Conservation (phyloP, 2,113 vertebrate species). For the Pollimyrus isidori region DNA sequence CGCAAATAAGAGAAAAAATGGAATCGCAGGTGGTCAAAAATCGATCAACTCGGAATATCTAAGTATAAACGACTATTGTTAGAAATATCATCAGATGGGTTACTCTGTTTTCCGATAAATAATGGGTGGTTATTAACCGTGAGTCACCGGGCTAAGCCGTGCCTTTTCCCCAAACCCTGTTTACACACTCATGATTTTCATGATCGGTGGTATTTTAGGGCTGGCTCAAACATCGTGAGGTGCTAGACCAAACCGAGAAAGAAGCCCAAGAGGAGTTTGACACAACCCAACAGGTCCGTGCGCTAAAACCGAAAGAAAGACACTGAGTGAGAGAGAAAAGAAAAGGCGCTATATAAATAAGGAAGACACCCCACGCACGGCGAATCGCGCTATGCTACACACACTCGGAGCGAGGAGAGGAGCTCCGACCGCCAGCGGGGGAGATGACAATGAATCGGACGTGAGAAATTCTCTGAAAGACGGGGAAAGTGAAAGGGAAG, state of each 20-base stretch:
- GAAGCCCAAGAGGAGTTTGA: slow-evolving; percentile 26
- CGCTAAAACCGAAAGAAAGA: slow-evolving; percentile 34
- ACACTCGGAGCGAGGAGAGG: slow-evolving; percentile 27
- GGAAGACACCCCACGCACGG: slow-evolving; percentile 18
- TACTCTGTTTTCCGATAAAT: background rate
- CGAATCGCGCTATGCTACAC: slow-evolving; percentile 30
- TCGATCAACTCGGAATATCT: background rate
- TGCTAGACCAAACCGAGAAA: slow-evolving; percentile 29
- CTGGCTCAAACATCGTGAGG: background rate
- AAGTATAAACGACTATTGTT: background rate
- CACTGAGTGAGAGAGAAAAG: slow-evolving; percentile 19
- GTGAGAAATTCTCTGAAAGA: background rate
- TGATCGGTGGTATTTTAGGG: background rate
- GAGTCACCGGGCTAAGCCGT: slow-evolving; percentile 1
- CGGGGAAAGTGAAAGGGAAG: background rate
- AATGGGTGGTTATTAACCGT: background rate
- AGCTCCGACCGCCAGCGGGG: slow-evolving; percentile 13
- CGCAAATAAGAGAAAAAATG: background rate
- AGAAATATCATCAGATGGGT: background rate
- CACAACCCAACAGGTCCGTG: slow-evolving; percentile 36
- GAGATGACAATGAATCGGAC: background rate
- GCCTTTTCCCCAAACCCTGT: slow-evolving; percentile 6
- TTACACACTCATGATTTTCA: slow-evolving; percentile 15
- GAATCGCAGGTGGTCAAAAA: background rate
- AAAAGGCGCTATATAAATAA: slow-evolving; percentile 40